Base-by-base conservation (phyloP, 2,113 vertebrate genomes). In the Chlamydotis undulata region DNA sequence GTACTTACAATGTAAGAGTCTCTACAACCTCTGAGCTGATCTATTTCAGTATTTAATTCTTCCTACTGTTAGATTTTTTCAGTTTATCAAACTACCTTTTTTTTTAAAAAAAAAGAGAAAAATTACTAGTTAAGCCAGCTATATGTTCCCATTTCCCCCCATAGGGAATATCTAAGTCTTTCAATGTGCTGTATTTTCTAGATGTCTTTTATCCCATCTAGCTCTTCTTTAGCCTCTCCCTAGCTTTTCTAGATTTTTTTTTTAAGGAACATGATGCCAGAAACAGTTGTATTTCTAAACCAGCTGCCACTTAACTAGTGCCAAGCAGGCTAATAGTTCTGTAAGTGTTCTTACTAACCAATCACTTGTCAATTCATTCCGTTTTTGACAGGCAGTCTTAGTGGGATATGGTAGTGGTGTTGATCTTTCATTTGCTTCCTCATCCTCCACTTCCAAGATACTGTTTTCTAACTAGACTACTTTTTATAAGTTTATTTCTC, bases 281-380 rank as follows among this genome's bases (percentile, higher is more conserved):
- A 81, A 89, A 73, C 10, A 43, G 9, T 41, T 6, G 5, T 57
- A 24, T 57, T 69, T 86, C 60, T 74, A 26, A 41, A 64, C 17
- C 22, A 49, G 26, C 24, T 69, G 28, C 7, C 15, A 18, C 14
- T n/a, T 55, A 64, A 39, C 12, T 4, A 31, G 2, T 47, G 39
- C 10, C n/a, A 86, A 73, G 9, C 13, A 37, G 4, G 10, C n/a
- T 74, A 10, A 4, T n/a, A 64, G n/a, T 25, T 78, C 70, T 91
- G 37, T 39, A 39, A 24, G 35, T 70, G 28, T n/a, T 69, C 12
- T 43, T 37, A 50, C 49, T 63, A 69, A 68, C 22, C 26, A 63
- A 21, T 37, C 2, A 0, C 17, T 68, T 65, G 5, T 65, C 6
- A 0, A 12, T 61, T 61, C 22, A 19, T 47, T 61, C 35, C 2